A percentile compares a stretch with the other conserved stretches of the same genome.
Evolutionary conservation across 2,797 vertebrate species (phyloP).

Genomic region (Amazona finschi): DNA sequence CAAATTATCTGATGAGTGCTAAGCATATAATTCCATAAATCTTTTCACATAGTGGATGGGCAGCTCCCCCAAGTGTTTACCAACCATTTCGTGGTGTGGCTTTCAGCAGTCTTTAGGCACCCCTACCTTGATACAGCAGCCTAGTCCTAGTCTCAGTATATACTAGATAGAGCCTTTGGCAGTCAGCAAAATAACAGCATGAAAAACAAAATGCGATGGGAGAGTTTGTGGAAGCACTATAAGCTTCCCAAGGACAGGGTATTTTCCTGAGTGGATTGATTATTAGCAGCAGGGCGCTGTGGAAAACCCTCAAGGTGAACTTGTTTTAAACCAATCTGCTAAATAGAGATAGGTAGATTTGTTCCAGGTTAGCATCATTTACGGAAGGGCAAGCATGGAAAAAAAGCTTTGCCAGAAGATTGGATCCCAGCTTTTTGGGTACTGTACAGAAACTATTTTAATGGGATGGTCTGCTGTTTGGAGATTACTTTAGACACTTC

Average conservation of each 20-base stretch:
- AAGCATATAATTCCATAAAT: not conserved
- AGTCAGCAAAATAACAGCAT: not conserved
- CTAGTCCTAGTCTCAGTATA: not conserved
- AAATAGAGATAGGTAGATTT: not conserved
- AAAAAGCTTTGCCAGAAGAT: not conserved
- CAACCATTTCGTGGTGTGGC: not conserved
- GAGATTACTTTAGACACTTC: not conserved
- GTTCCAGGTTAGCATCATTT: not conserved
- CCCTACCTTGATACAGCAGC: not conserved
- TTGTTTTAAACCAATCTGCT: not conserved
- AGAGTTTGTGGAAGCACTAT: not conserved
- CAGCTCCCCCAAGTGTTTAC: conserved; percentile 41
- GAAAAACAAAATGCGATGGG: not conserved
- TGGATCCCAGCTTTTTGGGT: not conserved
- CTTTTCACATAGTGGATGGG: not conserved
- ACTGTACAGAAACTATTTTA: not conserved
- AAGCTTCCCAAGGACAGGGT: not conserved
- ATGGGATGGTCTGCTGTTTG: not conserved
- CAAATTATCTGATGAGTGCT: not conserved
- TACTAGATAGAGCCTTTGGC: not conserved
- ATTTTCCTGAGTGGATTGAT: not conserved
- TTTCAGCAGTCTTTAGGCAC: not conserved
- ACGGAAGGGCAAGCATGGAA: not conserved
- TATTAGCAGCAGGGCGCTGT: not conserved
- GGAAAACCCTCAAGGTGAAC: not conserved